Percentiles rank a stretch among this genome's conserved stretches.
Conservation (phyloP, 2,113 vertebrate species). For the Ailuropoda melanoleuca region DNA sequence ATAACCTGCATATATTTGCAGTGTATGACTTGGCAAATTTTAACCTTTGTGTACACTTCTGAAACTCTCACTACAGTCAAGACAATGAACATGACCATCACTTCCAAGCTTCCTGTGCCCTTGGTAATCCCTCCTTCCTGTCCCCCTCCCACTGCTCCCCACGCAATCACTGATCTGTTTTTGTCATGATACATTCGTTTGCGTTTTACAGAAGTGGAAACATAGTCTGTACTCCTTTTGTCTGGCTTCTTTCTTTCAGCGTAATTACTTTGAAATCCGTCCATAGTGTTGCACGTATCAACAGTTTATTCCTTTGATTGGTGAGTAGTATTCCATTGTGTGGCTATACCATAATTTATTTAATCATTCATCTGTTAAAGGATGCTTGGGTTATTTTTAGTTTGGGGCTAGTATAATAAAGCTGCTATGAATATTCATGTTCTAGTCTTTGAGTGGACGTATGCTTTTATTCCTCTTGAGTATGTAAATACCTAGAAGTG, state of each 20-base stretch:
- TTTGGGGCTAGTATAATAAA: neutral
- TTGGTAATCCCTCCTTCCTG: neutral
- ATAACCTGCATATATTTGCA: neutral
- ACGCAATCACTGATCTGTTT: neutral
- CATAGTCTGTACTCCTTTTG: neutral
- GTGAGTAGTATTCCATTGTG: neutral
- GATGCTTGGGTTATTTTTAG: neutral
- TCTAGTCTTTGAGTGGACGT: neutral
- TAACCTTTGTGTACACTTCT: neutral
- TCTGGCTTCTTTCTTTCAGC: neutral
- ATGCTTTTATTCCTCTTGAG: neutral
- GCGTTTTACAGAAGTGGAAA: neutral
- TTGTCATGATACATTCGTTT: neutral
- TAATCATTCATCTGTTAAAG: neutral
- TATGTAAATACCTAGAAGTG: neutral
- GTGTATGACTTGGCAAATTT: neutral
- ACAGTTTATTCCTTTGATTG: neutral
- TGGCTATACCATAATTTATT: neutral
- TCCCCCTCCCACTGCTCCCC: neutral
- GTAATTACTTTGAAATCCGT: neutral
- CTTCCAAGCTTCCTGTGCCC: neutral
- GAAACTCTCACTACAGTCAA: neutral
- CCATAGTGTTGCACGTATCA: neutral
- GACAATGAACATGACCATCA: neutral
- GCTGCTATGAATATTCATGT: neutral